Evolutionary conservation across 1,140 invertebrate genomes (phyloP).

Genomic region (Belonocnema kinseyi): DNA sequence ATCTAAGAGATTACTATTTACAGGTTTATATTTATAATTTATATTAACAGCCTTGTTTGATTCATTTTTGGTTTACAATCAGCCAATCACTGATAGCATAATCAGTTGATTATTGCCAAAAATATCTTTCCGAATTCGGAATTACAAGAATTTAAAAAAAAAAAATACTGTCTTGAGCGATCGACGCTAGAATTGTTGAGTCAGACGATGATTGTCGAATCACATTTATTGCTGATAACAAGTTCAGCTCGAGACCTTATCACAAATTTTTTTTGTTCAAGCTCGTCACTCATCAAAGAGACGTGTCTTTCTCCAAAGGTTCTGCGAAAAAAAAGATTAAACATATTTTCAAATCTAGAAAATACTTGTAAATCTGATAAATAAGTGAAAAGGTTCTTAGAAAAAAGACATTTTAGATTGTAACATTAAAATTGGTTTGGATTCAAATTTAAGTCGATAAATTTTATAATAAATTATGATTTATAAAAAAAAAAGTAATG

Average conservation of each 20-base stretch:
- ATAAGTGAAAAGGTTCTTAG: too few relatives aligned
- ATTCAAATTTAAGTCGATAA: too few relatives aligned
- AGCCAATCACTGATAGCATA: background rate
- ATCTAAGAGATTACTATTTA: background rate
- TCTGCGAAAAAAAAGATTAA: slow-evolving; percentile 43
- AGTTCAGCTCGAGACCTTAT: slow-evolving; percentile 23
- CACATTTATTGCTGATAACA: slow-evolving; percentile 24
- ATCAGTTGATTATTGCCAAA: background rate
- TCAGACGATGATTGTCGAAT: slow-evolving; percentile 13
- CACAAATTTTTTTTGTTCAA: background rate
- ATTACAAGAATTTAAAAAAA: background rate
- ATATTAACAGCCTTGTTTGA: slow-evolving; percentile 19
- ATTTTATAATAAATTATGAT: too few relatives aligned
- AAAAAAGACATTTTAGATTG: too few relatives aligned
- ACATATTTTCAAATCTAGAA: too few relatives aligned
- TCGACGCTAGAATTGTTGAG: background rate
- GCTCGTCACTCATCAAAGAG: slow-evolving; percentile 37
- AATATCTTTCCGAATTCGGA: background rate
- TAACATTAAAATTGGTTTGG: too few relatives aligned
- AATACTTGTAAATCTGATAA: too few relatives aligned
- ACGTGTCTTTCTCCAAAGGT: slow-evolving; percentile 51
- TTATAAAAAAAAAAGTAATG: too few relatives aligned
- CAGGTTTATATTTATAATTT: background rate
- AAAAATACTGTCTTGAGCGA: background rate
- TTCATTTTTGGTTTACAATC: background rate